Evolutionary conservation across 2,797 vertebrate genomes (phyloP).

Genomic region (Nannoperca australis): DNA sequence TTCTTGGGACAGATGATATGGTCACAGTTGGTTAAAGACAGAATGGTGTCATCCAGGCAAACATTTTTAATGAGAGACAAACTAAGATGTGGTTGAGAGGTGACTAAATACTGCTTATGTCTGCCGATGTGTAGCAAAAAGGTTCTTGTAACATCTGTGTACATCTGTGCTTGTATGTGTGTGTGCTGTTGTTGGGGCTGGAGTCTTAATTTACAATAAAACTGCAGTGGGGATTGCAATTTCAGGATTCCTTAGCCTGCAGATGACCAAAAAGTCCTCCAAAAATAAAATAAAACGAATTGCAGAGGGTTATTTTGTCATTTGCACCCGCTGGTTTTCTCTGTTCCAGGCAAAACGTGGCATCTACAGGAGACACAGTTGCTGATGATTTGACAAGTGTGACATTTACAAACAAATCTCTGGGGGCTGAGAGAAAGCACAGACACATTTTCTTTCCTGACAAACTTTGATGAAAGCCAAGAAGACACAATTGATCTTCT

Average conservation of each 20-base stretch:
- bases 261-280: conserved; percentile 46
- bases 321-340: conserved; percentile 44
- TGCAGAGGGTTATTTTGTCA: conserved; percentile 43
- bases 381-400: conserved; percentile 74
- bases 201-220: conserved; percentile 27
- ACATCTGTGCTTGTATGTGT: neutral
- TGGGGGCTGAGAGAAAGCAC: conserved; percentile 57
- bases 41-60: conserved; percentile 75
- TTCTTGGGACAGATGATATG: conserved; percentile 66
- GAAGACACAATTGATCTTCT: conserved; percentile 67
- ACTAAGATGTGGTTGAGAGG: conserved; percentile 56
- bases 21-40: conserved; percentile 72
- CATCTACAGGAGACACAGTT: conserved; percentile 56
- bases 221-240: conserved; percentile 12
- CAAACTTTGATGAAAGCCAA: conserved; percentile 75
- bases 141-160: conserved; percentile 46
- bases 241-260: conserved; percentile 23
- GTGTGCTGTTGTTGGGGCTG: neutral
- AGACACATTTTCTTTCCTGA: conserved; percentile 56
- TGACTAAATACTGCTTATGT: conserved; percentile 49
- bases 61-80: conserved; percentile 81
- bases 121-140: conserved; percentile 37
- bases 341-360: conserved; percentile 37
- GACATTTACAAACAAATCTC: conserved; percentile 80
- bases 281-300: conserved; percentile 40